Evolutionary conservation across 2,888 invertebrate genomes (phyloP).

Genomic region (Phania funesta): DNA sequence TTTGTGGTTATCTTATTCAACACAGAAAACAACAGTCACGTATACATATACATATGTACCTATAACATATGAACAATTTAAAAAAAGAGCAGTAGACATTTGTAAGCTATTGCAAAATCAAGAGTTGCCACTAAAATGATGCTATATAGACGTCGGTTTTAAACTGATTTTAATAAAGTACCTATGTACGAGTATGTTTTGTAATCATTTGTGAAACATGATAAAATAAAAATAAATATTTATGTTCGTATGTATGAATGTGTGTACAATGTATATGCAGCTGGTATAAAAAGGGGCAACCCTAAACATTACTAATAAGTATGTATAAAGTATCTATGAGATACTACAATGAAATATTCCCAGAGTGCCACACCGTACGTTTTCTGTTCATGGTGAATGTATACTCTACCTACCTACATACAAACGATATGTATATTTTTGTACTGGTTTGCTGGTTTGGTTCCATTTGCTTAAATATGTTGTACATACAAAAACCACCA

Average conservation of each 20-base stretch:
- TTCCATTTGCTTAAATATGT: conserved; percentile 17
- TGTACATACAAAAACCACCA: conserved; percentile 24
- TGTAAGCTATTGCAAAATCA: neutral
- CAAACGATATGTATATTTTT: neutral
- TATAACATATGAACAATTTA: conserved; percentile 27
- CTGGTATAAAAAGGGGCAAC: conserved; percentile 21
- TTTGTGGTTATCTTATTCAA: conserved; percentile 16
- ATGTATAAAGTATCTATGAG: conserved; percentile 34
- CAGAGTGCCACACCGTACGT: conserved; percentile 40
- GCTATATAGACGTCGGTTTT: neutral
- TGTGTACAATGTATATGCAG: neutral
- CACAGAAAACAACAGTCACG: conserved; percentile 34
- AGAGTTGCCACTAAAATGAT: conserved; percentile 49
- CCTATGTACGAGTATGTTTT: too few species aligned
- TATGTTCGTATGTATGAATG: neutral
- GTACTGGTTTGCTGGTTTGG: conserved; percentile 24
- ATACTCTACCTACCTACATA: conserved; percentile 23
- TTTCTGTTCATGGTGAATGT: conserved; percentile 7
- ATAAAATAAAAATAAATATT: neutral
- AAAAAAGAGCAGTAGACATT: conserved; percentile 37
- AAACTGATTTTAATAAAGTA: neutral
- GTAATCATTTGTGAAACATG: neutral
- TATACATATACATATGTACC: too few species aligned
- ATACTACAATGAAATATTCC: conserved; percentile 58
- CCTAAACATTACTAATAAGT: conserved; percentile 52